A percentile compares a stretch with the other conserved stretches of the same genome.
These are phyloP conservation scores for Physella acuta DNA, from an alignment of 1,140 invertebrate genomes.

Conservation along the genomic window DNA sequence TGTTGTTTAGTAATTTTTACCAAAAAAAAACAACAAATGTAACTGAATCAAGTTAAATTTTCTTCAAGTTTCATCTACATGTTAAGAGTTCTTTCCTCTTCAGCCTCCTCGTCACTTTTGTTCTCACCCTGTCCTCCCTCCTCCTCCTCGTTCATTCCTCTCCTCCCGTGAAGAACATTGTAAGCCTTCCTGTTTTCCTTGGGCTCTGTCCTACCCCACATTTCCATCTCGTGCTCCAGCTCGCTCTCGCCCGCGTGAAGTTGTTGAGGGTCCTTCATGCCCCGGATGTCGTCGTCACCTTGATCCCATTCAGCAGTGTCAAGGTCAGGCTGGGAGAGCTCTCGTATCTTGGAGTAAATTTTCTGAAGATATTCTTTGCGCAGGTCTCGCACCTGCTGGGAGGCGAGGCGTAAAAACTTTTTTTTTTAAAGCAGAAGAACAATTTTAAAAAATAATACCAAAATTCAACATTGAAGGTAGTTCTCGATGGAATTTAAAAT, in stretches of 20 bases:
- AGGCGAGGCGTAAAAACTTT: not conserved
- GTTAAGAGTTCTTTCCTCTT: too few species aligned
- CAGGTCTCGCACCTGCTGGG: constrained; percentile 6
- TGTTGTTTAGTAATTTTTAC: too few species aligned
- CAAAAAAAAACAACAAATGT: too few species aligned
- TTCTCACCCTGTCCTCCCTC: not conserved
- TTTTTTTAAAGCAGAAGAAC: too few species aligned
- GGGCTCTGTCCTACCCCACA: not conserved
- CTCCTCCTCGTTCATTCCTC: not conserved
- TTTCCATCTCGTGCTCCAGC: constrained; percentile 8
- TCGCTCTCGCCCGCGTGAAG: not conserved
- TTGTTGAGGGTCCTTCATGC: not conserved
- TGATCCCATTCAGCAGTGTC: constrained; percentile 2
- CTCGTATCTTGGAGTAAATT: not conserved
- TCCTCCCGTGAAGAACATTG: not conserved
- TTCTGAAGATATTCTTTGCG: constrained; percentile 1
- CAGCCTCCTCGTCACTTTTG: too few species aligned
- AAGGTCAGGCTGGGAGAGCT: not conserved
- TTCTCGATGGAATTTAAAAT: too few species aligned
- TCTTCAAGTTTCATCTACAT: too few species aligned
- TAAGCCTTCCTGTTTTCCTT: not conserved
- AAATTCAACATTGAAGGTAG: too few species aligned
- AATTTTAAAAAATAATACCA: too few species aligned
- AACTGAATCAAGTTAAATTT: too few species aligned
- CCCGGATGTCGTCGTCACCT: not conserved